phyloP scores from a whole-genome alignment of 23 tunicate genomes.

The Diplosoma virens region DNA sequence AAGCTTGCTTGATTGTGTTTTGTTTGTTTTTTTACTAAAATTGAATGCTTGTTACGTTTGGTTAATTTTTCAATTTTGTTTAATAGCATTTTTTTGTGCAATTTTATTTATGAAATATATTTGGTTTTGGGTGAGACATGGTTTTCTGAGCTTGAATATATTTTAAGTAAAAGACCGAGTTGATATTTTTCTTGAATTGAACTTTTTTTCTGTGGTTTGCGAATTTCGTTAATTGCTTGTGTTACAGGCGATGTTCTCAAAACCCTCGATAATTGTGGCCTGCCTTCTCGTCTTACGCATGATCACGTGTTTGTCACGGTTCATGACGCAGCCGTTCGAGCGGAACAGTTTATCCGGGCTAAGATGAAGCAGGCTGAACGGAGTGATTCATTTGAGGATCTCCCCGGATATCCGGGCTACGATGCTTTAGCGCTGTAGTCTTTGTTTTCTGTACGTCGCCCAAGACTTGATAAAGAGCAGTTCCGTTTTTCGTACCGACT shows the following conservation, averaged over 20 bases:
- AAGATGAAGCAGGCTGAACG: background rate
- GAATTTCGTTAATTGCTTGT: background rate
- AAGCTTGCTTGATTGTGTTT: no score
- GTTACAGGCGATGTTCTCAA: constrained; percentile 58
- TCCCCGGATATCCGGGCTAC: constrained; percentile 93
- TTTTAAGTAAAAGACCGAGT: no score
- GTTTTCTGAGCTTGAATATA: no score
- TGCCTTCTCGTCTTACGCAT: constrained; percentile 44
- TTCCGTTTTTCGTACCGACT: no score
- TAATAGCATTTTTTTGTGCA: no score
- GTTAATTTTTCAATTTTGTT: no score
- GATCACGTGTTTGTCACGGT: constrained; percentile 76
- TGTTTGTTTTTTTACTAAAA: no score
- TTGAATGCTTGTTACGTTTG: no score
- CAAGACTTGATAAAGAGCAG: background rate
- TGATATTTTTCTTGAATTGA: no score
- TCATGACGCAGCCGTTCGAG: constrained; percentile 74
- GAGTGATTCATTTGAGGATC: constrained; percentile 27
- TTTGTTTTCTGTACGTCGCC: background rate
- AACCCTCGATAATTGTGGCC: constrained; percentile 67
- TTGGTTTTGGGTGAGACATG: no score
- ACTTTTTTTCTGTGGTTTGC: background rate
- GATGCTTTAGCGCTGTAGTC: constrained; percentile 75
- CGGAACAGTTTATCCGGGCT: constrained; percentile 43
- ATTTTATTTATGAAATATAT: no score